Evolutionary conservation across 2,888 invertebrate genomes (phyloP), one percentile per base, ranked within the genome.

Genomic region (Pheosia gnoma): DNA sequence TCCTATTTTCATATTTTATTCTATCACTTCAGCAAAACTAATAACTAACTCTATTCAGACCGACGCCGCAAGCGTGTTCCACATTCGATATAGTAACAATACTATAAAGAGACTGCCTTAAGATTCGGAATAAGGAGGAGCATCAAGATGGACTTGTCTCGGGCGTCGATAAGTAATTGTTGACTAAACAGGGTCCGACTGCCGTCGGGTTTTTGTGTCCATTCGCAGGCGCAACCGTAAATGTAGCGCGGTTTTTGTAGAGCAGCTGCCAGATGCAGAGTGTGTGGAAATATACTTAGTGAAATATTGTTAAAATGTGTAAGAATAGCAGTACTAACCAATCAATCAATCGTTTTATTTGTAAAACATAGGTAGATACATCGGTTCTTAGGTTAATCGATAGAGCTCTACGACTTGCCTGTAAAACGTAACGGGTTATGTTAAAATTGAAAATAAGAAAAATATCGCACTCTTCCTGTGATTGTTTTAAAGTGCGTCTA

Each of bases 121-220:
- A 3, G 47, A n/a, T 41, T 45, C 64, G 61, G 74, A 75, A 71
- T 75, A 59, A 43, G 63, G 45, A 43, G 45, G 56, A 39, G 41
- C 59, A 59, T 63, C 60, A 65, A 71, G 71, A 76, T 74, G 72
- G 77, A 74, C 74, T 68, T 71, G 71, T 77, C 77, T 60, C 76
- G 77, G 79, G 82, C 82, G 83, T 82, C 81, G 82, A 83, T 84
- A 84, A 87, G 87, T 89, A 87, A 89, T 89, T 88, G 87, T 82
- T 76, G 82, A 74, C 78, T 80, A 84, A 84, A 81, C 81, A 78
- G 80, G 77, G 76, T 67, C 72, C 66, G 76, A 60, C 66, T 67
- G 66, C 62, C 66, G 68, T 61, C 59, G 62, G 25, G 73, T 81
- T 83, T 87, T 87, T 86, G 81, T 80, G 68, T 53, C 58, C 63